Evolutionary conservation across 2,888 invertebrate genomes (phyloP).

Genomic region (Myopa testacea): DNA sequence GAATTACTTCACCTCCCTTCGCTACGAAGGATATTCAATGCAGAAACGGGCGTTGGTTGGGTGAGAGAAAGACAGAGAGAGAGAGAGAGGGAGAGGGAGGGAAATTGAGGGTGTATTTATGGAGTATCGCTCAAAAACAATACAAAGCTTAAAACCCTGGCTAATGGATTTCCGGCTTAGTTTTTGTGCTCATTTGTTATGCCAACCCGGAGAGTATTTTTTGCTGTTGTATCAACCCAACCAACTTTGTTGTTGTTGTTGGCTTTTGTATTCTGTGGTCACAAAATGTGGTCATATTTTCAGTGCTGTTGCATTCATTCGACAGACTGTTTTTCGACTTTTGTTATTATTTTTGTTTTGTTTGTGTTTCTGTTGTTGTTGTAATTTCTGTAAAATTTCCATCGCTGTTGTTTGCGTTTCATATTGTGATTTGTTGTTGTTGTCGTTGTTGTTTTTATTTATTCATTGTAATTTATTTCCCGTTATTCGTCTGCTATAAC

Average conservation of each 20-base stretch:
- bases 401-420: too few relatives aligned
- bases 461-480: not conserved
- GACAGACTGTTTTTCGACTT: not conserved
- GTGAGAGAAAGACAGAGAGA: not conserved
- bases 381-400: not conserved
- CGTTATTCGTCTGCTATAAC: not conserved
- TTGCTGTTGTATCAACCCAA: not conserved
- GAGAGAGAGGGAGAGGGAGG: not conserved
- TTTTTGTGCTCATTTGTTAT: constrained; percentile 6
- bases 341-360: not conserved
- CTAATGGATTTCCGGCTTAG: constrained; percentile 23
- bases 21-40: not conserved
- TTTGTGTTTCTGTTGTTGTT: not conserved
- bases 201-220: not conserved
- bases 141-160: constrained; percentile 11
- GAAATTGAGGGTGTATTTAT: not conserved
- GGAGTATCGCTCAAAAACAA: not conserved
- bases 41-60: not conserved
- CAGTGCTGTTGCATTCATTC: constrained; percentile 16
- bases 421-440: too few relatives aligned
- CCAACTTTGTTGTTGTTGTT: constrained; percentile 6
- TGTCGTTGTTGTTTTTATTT: too few relatives aligned
- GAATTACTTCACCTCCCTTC: too few relatives aligned
- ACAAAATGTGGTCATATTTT: constrained; percentile 6
- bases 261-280: constrained; percentile 2